Evolutionary conservation across 2,797 vertebrate species (phyloP), one percentile per base, ranked within the genome.

Genomic region (Hyperoplus lanceolatus): DNA sequence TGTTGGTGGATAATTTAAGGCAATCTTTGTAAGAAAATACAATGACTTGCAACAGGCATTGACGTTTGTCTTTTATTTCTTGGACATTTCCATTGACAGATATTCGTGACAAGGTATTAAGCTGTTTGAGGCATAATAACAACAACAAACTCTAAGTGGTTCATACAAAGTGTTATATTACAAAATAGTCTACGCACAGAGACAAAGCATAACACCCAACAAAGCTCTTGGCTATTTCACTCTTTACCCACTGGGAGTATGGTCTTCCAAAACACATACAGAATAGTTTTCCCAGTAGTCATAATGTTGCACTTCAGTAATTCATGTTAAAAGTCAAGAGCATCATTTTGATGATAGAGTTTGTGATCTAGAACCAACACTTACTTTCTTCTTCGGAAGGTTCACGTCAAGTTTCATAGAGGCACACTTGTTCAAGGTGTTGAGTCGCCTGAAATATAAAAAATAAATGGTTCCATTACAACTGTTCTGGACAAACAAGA

Each of bases 341-440:
- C 64, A 41, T n/a, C 1, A 15, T 36, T 64, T 42, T 72, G 4
- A 66, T 14, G 15, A 29, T 12, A 13, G 56, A 59, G 29, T 14
- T 45, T 0, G 2, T 45, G 29, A 61, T 48, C 13, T 48, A 13
- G 6, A 29, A 4, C 8, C 14, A 3, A 36, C 50, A 90, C 96
- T 95, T 96, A 98, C 98, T 96, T 99, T 99, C 94, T 99, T 99
- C 90, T 96, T 98, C 86, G 97, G 97, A 91, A 98, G 96, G 95
- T 96, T 98, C 87, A 99, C 96, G 80, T 99, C 98, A 88, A 99
- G 97, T 97, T 98, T 99, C 98, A 99, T 98, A 91, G 97, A 99
- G 92, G 98, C 97, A 90, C 97, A 99, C 95, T 98, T 99, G 94
- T 99, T 99, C 93, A 99, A 91, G 13, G 98, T 99, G 94, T 98